Conservation (phyloP, 2,113 vertebrate species). For the Ammospiza nelsoni region DNA sequence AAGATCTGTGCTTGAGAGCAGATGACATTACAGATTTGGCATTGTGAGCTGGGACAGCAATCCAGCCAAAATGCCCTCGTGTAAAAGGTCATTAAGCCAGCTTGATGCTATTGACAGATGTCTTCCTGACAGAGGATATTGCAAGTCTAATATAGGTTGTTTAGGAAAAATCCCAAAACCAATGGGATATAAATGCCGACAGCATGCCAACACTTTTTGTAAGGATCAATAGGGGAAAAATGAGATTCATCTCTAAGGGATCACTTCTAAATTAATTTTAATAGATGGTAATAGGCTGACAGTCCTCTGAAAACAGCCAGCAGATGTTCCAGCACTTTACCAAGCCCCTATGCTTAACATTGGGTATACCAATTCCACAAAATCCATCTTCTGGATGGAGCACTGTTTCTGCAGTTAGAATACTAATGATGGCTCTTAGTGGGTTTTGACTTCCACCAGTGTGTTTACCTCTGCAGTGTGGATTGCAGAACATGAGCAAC, state of each 20-base stretch:
- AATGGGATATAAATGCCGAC: conserved; percentile 54
- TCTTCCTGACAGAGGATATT: neutral
- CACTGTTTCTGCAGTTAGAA: conserved; percentile 54
- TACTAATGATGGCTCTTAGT: conserved; percentile 23
- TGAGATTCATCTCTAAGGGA: conserved; percentile 48
- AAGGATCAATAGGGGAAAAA: neutral
- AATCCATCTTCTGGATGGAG: conserved; percentile 57
- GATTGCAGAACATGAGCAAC: conserved; percentile 24
- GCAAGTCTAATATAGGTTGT: neutral
- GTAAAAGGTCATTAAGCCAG: conserved; percentile 13
- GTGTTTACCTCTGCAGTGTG: neutral
- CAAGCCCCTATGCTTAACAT: conserved; percentile 40
- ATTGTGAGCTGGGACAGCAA: neutral
- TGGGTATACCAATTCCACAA: conserved; percentile 42
- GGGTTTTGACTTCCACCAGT: conserved; percentile 30
- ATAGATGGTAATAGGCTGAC: conserved; percentile 68
- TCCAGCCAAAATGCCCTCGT: neutral
- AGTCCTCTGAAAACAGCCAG: conserved; percentile 67
- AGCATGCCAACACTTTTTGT: conserved; percentile 46
- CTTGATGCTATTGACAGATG: neutral
- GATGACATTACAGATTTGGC: neutral
- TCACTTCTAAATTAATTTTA: conserved; percentile 70
- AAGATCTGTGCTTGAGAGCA: neutral
- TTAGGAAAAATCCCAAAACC: conserved; percentile 12
- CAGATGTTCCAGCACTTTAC: conserved; percentile 57